phyloP scores from a whole-genome alignment of 37 sponge, comb jelly and placozoan genomes.

The Cliona cf. orientalis region DNA sequence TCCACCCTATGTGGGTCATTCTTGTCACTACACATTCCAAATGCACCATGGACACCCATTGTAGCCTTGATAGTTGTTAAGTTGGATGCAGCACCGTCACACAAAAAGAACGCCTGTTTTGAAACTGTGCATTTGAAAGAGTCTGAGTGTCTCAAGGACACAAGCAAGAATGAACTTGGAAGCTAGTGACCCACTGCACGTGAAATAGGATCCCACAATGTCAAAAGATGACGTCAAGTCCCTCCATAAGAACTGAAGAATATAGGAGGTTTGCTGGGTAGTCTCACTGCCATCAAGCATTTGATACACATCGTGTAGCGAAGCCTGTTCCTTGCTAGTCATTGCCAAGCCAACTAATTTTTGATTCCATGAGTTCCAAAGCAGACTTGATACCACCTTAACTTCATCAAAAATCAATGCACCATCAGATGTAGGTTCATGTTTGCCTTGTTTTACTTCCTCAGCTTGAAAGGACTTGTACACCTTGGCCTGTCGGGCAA shows the following conservation, averaged over 20 bases:
- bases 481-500: constrained; percentile 5
- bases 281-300: background rate
- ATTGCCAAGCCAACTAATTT: constrained; percentile 20
- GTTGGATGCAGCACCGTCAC: constrained; percentile 22
- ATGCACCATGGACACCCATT: constrained; percentile 5
- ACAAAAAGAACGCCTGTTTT: constrained; percentile 8
- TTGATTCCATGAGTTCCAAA: constrained; percentile 11
- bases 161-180: constrained; percentile 23
- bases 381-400: constrained; percentile 2
- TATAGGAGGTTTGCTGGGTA: constrained; percentile 27
- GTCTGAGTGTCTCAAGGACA: background rate
- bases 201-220: too few relatives aligned
- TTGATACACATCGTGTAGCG: constrained; percentile 17
- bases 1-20: background rate
- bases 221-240: too few relatives aligned
- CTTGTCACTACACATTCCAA: too few relatives aligned
- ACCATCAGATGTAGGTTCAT: constrained; percentile 2
- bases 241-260: too few relatives aligned
- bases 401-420: too few relatives aligned
- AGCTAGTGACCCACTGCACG: background rate
- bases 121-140: constrained; percentile 12
- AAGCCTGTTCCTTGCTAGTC: too few relatives aligned
- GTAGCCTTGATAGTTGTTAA: too few relatives aligned
- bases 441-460: background rate
- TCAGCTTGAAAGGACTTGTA: too few relatives aligned